Evolutionary conservation across 2,113 vertebrate genomes (phyloP).

Genomic region (Oryzias javanicus): DNA sequence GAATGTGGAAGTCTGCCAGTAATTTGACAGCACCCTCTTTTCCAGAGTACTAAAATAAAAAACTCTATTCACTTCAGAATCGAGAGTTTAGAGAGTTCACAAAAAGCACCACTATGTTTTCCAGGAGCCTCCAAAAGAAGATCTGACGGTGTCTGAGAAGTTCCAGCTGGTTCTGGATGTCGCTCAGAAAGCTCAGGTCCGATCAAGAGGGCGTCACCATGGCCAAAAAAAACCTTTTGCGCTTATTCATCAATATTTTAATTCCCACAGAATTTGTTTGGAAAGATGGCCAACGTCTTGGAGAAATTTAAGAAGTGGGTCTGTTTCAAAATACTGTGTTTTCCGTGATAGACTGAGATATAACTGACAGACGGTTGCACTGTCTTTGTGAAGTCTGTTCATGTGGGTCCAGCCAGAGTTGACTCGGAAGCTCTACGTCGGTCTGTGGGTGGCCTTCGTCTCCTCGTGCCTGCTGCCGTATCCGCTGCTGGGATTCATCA

Average conservation of each 20-base stretch:
- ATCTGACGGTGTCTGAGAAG: slow-evolving; percentile 95
- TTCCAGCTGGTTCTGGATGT: slow-evolving; percentile 97
- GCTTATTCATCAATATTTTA: neutral
- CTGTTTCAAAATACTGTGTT: neutral
- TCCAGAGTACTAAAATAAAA: too few species aligned
- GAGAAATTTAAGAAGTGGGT: slow-evolving; percentile 99
- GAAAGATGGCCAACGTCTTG: slow-evolving; percentile 95
- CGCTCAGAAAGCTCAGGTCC: slow-evolving; percentile 96
- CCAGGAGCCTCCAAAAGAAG: slow-evolving; percentile 93
- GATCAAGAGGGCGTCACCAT: neutral
- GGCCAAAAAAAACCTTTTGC: neutral
- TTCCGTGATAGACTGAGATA: neutral
- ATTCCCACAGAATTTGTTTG: slow-evolving; percentile 88
- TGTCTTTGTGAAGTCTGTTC: slow-evolving; percentile 78
- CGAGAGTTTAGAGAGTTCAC: too few species aligned
- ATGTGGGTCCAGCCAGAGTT: slow-evolving; percentile 97
- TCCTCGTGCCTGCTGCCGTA: slow-evolving; percentile 93
- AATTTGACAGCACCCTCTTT: too few species aligned
- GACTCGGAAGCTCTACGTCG: slow-evolving; percentile 93
- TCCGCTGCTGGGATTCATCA: slow-evolving; percentile 87
- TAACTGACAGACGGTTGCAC: too few species aligned
- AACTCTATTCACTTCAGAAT: too few species aligned
- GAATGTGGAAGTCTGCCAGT: too few species aligned
- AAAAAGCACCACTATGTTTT: neutral
- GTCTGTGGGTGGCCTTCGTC: slow-evolving; percentile 89